Percentiles rank a stretch among this genome's conserved stretches.
Conservation (phyloP, 1,140 invertebrate genomes). For the Macrosteles quadrilineatus region DNA sequence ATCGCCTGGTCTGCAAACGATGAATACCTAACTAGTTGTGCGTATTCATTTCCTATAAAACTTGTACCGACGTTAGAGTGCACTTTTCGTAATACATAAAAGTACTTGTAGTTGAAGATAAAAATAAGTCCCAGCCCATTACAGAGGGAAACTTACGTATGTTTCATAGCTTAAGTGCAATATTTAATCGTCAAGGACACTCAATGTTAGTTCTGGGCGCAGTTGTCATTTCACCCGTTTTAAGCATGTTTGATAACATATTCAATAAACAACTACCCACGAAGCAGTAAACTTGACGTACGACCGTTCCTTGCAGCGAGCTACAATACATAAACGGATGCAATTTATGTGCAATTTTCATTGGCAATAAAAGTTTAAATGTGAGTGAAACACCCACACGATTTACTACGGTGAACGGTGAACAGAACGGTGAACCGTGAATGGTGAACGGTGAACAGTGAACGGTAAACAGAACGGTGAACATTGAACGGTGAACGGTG, state of each 20-base stretch:
- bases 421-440: too few species aligned
- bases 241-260: not conserved
- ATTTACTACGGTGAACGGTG: too few species aligned
- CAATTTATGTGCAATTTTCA: not conserved
- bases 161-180: not conserved
- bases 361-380: not conserved
- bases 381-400: too few species aligned
- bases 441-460: too few species aligned
- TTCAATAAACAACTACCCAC: not conserved
- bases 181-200: not conserved
- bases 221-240: not conserved
- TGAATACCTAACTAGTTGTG: too few species aligned
- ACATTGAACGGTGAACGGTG: too few species aligned
- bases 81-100: too few species aligned
- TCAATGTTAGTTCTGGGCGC: not conserved
- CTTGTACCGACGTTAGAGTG: too few species aligned
- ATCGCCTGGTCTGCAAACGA: too few species aligned
- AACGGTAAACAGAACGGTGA: too few species aligned
- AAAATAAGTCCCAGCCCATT: not conserved
- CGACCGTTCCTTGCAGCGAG: not conserved
- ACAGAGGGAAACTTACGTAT: not conserved
- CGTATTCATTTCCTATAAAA: too few species aligned
- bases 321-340: not conserved
- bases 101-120: too few species aligned
- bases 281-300: not conserved